Conservation (phyloP, 1,140 invertebrate genomes). For the Drosophila neocordata region DNA sequence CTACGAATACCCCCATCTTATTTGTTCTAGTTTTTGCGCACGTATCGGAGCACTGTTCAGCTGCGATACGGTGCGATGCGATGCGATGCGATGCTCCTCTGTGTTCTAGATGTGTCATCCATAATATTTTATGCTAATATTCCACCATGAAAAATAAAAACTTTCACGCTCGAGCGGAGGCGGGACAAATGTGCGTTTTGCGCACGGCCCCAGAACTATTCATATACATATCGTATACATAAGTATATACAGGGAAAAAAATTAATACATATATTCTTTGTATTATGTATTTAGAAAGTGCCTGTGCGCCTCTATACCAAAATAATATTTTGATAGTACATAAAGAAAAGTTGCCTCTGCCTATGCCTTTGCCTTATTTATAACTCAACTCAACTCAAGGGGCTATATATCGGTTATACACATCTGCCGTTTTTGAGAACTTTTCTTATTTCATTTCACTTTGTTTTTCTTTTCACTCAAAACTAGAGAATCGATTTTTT, state of each 20-base stretch:
- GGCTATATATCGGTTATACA: conserved; percentile 37
- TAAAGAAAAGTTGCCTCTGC: conserved; percentile 29
- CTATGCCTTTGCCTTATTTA: conserved; percentile 55
- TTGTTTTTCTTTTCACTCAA: conserved; percentile 58
- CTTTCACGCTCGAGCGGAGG: conserved; percentile 77
- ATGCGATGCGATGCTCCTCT: conserved; percentile 43
- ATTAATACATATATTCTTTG: conserved; percentile 14
- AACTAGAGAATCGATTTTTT: conserved; percentile 27
- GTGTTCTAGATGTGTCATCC: conserved; percentile 76
- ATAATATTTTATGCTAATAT: conserved; percentile 82
- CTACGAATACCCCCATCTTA: conserved; percentile 12
- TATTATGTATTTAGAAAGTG: conserved; percentile 68
- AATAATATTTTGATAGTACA: conserved; percentile 45
- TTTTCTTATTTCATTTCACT: conserved; percentile 32
- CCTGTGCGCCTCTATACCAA: conserved; percentile 35
- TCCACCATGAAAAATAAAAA: conserved; percentile 69
- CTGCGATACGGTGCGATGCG: conserved; percentile 4
- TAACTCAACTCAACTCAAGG: conserved; percentile 61
- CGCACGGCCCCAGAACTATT: conserved; percentile 71
- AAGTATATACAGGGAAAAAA: conserved; percentile 23
- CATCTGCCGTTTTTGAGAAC: conserved; percentile 22
- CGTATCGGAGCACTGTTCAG: conserved; percentile 21
- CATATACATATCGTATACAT: conserved; percentile 32
- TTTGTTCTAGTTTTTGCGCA: conserved; percentile 56
- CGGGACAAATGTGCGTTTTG: conserved; percentile 80